A percentile compares a stretch with the other conserved stretches of the same genome.
Conservation (phyloP, 2,797 vertebrate species). For the Peromyscus nudipes region DNA sequence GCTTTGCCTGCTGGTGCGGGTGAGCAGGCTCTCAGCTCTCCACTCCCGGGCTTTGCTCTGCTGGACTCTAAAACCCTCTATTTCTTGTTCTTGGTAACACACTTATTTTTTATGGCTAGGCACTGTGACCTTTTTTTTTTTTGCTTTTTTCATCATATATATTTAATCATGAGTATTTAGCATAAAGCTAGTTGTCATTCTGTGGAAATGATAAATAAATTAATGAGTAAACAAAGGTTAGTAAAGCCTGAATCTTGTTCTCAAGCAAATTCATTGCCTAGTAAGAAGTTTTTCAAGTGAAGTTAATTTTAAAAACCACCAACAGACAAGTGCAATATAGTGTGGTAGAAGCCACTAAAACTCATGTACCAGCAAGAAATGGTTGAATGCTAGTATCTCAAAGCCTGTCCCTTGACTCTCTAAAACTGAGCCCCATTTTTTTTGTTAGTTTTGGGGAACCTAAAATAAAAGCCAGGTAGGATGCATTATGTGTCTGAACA, state of each 20-base stretch:
- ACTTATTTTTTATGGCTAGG: background rate
- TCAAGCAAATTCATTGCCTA: background rate
- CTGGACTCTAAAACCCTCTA: background rate
- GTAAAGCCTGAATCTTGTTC: conserved; percentile 6
- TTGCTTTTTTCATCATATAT: background rate
- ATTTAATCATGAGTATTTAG: background rate
- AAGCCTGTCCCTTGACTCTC: background rate
- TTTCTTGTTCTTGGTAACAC: background rate
- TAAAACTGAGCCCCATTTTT: conserved; percentile 34
- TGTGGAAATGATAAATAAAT: background rate
- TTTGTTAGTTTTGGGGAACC: conserved; percentile 57
- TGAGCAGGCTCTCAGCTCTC: background rate
- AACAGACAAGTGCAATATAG: background rate
- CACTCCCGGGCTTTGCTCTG: background rate
- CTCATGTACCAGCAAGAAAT: conserved; percentile 34
- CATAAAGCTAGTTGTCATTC: background rate
- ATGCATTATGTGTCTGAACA: conserved; percentile 54
- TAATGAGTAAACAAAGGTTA: conserved; percentile 10
- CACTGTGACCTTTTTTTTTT: background rate
- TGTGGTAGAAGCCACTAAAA: conserved; percentile 36
- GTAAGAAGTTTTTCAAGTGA: conserved; percentile 35
- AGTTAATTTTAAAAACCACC: conserved; percentile 13
- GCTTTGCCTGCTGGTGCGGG: background rate
- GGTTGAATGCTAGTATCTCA: conserved; percentile 42
- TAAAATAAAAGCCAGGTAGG: background rate